Evolutionary conservation across 92 coral and sea anemone species (phyloP).

Genomic region (Bergia sp.): DNA sequence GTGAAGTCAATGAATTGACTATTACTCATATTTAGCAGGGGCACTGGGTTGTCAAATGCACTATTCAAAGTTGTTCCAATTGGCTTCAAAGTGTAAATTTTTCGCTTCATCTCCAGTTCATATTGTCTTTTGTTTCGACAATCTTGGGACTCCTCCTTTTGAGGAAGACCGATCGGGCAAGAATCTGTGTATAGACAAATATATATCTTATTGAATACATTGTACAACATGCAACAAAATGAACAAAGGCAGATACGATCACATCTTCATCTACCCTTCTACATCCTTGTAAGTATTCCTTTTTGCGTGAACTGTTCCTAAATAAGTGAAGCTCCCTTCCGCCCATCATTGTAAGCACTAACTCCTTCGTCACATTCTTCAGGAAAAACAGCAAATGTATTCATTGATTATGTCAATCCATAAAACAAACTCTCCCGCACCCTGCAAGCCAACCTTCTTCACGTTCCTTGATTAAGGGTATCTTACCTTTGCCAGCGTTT

Average conservation of each 20-base stretch:
- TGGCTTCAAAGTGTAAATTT: slow-evolving; percentile 6
- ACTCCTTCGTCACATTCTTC: too few species aligned
- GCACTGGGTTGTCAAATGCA: slow-evolving; percentile 1
- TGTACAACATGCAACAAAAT: neutral
- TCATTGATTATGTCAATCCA: too few species aligned
- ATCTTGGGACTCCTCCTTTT: neutral
- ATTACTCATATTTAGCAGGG: slow-evolving; percentile 9
- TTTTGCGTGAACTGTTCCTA: too few species aligned
- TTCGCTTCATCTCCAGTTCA: neutral
- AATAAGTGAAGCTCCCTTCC: too few species aligned
- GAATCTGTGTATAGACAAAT: neutral
- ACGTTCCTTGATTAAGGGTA: neutral
- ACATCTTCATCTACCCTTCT: neutral
- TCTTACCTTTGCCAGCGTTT: neutral
- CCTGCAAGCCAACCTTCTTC: neutral
- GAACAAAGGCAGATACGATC: neutral
- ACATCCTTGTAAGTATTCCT: too few species aligned
- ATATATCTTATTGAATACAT: neutral
- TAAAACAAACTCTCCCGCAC: too few species aligned
- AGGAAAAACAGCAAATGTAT: too few species aligned
- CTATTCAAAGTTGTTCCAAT: slow-evolving; percentile 1
- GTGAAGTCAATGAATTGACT: neutral
- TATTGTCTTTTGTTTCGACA: neutral
- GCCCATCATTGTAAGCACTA: too few species aligned
- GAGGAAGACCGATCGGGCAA: slow-evolving; percentile 15